Percentiles rank a stretch among this genome's conserved stretches.
Evolutionary conservation across 2,888 invertebrate genomes (phyloP).

Genomic region (Drosophila pegasa): DNA sequence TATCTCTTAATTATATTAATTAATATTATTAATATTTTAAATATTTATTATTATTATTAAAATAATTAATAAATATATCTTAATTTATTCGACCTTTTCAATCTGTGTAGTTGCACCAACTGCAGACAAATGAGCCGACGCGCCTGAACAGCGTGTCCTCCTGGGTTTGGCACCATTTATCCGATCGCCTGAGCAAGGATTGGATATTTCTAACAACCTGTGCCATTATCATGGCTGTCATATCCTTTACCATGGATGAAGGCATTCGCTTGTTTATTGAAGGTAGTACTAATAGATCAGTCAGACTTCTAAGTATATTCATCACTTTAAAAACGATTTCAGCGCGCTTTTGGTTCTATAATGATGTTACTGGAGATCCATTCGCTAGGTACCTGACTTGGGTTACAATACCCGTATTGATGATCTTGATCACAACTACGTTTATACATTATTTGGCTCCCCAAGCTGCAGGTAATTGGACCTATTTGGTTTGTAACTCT

Average conservation of each 20-base stretch:
- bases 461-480: conserved; percentile 93
- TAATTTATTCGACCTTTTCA: background rate
- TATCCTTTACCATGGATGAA: conserved; percentile 97
- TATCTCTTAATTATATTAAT: too few species aligned
- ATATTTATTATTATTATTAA: too few species aligned
- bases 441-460: conserved; percentile 98
- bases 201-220: conserved; percentile 93
- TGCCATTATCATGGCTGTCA: conserved; percentile 95
- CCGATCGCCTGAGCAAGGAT: conserved; percentile 96
- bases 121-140: conserved; percentile 85
- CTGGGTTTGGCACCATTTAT: conserved; percentile 93
- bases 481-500: background rate
- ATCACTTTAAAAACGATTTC: background rate
- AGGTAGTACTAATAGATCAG: background rate
- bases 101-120: conserved; percentile 73
- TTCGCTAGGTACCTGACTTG: conserved; percentile 96
- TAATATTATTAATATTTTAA: too few species aligned
- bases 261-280: conserved; percentile 87
- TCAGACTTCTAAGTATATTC: fast-evolving
- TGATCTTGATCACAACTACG: conserved; percentile 97
- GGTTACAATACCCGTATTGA: conserved; percentile 95
- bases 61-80: background rate
- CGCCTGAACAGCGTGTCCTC: conserved; percentile 86
- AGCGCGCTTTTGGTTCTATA: conserved; percentile 97
- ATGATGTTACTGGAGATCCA: conserved; percentile 91